Evolutionary conservation across 92 coral and sea anemone genomes (phyloP).

Genomic region (Ricordea florida): DNA sequence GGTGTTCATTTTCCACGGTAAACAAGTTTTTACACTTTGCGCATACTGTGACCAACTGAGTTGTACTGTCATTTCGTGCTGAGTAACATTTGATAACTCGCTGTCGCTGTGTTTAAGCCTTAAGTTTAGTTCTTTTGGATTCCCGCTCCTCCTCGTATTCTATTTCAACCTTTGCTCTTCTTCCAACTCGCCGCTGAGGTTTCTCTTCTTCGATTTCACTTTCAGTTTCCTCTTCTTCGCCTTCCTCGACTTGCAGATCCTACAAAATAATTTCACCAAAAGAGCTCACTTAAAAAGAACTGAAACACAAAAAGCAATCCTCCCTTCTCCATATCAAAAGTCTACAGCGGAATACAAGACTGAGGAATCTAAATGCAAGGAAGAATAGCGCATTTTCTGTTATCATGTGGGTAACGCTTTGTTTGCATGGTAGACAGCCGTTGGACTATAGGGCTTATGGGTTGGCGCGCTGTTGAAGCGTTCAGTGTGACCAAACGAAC

Average conservation of each 20-base stretch:
- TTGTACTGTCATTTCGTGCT: too few relatives aligned
- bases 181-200: constrained; percentile 44
- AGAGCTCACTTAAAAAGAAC: neutral
- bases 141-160: constrained; percentile 90
- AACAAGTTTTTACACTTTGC: too few relatives aligned
- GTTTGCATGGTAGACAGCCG: too few relatives aligned
- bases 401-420: too few relatives aligned
- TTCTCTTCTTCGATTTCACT: constrained; percentile 75
- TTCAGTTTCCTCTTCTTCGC: constrained; percentile 68
- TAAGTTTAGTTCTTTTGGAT: constrained; percentile 64
- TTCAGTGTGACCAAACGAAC: too few relatives aligned
- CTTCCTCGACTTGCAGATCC: constrained; percentile 61
- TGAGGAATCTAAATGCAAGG: neutral
- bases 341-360: neutral
- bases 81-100: too few relatives aligned
- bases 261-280: constrained; percentile 2
- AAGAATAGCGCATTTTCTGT: too few relatives aligned
- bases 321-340: neutral
- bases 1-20: too few relatives aligned
- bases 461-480: too few relatives aligned
- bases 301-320: neutral
- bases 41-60: too few relatives aligned
- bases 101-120: too few relatives aligned
- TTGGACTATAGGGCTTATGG: too few relatives aligned
- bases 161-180: constrained; percentile 85